A percentile compares a stretch with the other conserved stretches of the same genome.
These are phyloP conservation scores for Axea sp. DNA, from an alignment of 2,888 invertebrate species.

Conservation along the genomic window DNA sequence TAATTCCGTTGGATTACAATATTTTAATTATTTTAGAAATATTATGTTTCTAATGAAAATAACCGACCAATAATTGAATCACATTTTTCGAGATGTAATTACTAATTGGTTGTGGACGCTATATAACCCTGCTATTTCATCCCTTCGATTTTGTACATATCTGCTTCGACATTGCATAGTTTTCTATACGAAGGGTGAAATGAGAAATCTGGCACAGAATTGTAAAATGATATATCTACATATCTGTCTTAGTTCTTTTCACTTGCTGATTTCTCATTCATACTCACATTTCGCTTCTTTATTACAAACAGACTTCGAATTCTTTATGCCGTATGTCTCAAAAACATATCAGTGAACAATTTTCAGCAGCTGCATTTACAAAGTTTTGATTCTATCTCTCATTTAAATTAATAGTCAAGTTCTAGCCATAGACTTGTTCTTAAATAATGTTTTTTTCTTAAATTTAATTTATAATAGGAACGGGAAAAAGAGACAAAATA, in stretches of 20 bases:
- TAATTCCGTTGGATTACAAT: too few species aligned
- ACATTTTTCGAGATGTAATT: slow-evolving; percentile 25
- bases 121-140: slow-evolving; percentile 30
- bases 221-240: slow-evolving; percentile 27
- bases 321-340: not conserved
- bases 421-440: too few species aligned
- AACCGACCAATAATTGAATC: not conserved
- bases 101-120: not conserved
- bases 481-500: too few species aligned
- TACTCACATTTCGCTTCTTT: not conserved
- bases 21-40: too few species aligned
- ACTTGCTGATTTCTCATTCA: slow-evolving; percentile 3
- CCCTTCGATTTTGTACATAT: slow-evolving; percentile 63
- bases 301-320: slow-evolving; percentile 3
- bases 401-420: too few species aligned
- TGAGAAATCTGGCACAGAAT: slow-evolving; percentile 24
- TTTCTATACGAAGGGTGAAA: slow-evolving; percentile 54
- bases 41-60: too few species aligned
- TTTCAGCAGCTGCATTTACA: too few species aligned
- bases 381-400: too few species aligned
- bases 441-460: too few species aligned
- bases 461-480: too few species aligned
- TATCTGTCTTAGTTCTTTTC: slow-evolving; percentile 32
- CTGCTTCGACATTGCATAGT: slow-evolving; percentile 58
- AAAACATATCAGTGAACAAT: slow-evolving; percentile 24